Evolutionary conservation across 2,797 vertebrate species (phyloP), one percentile per base, ranked within the genome.

Genomic region (Amazona ochrocephala): DNA sequence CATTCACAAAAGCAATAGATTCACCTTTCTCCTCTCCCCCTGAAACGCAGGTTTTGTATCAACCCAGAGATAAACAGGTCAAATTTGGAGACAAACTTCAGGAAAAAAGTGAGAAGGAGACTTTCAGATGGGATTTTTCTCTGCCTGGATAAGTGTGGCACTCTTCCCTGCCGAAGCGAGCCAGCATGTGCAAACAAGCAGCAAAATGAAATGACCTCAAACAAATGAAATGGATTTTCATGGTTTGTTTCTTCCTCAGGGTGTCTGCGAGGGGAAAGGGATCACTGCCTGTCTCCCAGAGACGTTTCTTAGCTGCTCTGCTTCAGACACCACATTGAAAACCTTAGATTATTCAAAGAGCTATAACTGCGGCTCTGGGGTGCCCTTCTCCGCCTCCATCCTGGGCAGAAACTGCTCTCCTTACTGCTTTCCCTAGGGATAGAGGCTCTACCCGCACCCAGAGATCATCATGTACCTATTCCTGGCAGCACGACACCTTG

Each of bases 211-310:
- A 64, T 82, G 93, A 96, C 96, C 95, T 84, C 92, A 88, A 84
- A 94, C 64, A 95, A 93, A 91, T 75, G 39, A 95, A 95, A 95
- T 47, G 51, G 88, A 88, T 95, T 93, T 95, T 95, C 88, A 93
- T 34, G 74, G 91, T 67, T 95, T 95, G 66, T 82, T 96, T 96
- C 90, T 76, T 93, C 93, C 90, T 95, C 5, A 0, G 90, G 88
- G 64, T n/a, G 39, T 76, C 24, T 50, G n/a, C 30, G 58, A 93
- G 48, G 56, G 87, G 62, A 93, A 86, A 93, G 80, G n/a, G 88
- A 94, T 91, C 85, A 51, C 67, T 84, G 54, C 70, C 85, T 81
- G 54, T 70, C 92, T 93, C 90, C 37, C 54, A 70, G 88, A 89
- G 71, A 90, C 11, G 29, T 77, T 90, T 73, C 88, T 90, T 71